Evolutionary conservation across 2,888 invertebrate species (phyloP).

Genomic region (Archaeoteleia sp.): DNA sequence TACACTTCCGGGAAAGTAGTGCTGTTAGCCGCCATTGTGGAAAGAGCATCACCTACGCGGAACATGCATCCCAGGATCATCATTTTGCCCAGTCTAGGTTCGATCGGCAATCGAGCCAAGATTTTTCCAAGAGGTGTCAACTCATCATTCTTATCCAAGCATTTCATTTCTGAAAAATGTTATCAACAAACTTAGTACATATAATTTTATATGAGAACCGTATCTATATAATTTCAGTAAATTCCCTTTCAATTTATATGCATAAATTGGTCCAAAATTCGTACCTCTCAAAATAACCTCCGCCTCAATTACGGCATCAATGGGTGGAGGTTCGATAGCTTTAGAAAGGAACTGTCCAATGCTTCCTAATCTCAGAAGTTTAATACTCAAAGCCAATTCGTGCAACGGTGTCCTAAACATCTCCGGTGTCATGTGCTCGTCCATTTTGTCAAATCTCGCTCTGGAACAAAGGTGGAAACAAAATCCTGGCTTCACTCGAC

Average conservation of each 20-base stretch:
- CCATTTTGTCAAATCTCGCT: conserved; percentile 83
- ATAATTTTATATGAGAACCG: too few species aligned
- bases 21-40: conserved; percentile 95
- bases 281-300: conserved; percentile 83
- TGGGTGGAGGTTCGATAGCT: conserved; percentile 96
- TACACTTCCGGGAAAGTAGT: conserved; percentile 98
- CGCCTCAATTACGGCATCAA: conserved; percentile 98
- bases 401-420: conserved; percentile 98
- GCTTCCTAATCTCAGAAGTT: conserved; percentile 90
- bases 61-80: conserved; percentile 95
- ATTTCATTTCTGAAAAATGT: conserved; percentile 87
- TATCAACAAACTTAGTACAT: too few species aligned
- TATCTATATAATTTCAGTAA: too few species aligned
- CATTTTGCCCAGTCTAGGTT: conserved; percentile 97
- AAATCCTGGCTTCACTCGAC: conserved; percentile 94
- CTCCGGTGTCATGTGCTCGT: conserved; percentile 96
- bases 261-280: too few species aligned
- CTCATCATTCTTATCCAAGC: conserved; percentile 90
- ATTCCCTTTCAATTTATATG: too few species aligned
- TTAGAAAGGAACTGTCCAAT: conserved; percentile 97
- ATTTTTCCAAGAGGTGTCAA: conserved; percentile 95
- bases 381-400: conserved; percentile 93
- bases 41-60: conserved; percentile 91
- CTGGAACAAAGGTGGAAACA: conserved; percentile 94
- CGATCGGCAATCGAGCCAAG: conserved; percentile 95